Base-by-base conservation (phyloP, 1,140 invertebrate genomes). In the Leguminivora glycinivorella region DNA sequence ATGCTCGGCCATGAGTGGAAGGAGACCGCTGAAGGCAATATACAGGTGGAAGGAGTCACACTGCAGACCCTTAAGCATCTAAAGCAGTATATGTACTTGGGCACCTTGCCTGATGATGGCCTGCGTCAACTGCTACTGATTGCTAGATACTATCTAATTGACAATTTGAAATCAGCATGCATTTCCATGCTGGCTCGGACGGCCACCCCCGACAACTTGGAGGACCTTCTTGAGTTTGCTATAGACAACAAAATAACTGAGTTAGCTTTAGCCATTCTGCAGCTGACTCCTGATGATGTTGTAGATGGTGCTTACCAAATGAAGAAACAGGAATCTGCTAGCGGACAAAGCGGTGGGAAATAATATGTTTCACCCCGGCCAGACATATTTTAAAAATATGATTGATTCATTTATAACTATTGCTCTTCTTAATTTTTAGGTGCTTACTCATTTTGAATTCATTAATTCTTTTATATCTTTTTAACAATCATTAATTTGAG, bases 91-190 rank as follows among this genome's bases (percentile, higher is more conserved):
- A 52, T 83, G 0, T 83, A 83, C 43, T 68, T 79, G 19, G 73
- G 75, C 22, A 72, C 19, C 6, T 24, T 83, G n/a, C 81, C 81
- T 0, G 70, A 79, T 0, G 56, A 52, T 0, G 81, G 75, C 1
- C 26, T 81, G 22, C 73, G 79, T 40, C 73, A 77, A 26, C 40
- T 81, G 19, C 52, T 83, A 47, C 66, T 77, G 0, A 69, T 83
- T 2, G 76, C 79, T 4, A 70, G 75, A 3, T 77, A 76, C 34
- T 83, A 83, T 38, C 73, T 77, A 71, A 83, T 83, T 75, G 75
- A 73, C 0, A 75, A 76, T 24, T 63, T 83, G 47, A 77, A 79
- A 29, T 69, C 74, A 22, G 73, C 58, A 56, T 80, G 78, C 52
- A 73, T 78, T 26, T 58, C 22, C n/a, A 43, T n/a, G n/a, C 40